phyloP scores from a whole-genome alignment of 2,888 invertebrate species.

The Dicyrtoma fusca region DNA sequence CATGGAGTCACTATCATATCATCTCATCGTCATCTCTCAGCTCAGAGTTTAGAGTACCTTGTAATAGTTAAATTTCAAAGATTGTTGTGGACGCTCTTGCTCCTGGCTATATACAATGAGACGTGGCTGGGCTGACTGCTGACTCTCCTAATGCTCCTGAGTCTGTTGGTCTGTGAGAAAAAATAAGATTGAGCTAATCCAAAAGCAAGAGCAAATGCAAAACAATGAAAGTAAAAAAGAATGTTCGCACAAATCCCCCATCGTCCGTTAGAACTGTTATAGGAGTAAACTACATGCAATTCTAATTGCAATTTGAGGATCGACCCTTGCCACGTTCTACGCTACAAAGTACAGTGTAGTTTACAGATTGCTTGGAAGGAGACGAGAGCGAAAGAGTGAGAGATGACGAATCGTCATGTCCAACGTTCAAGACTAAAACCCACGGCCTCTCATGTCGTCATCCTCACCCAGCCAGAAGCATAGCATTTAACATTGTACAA shows the following conservation, averaged over 20 bases:
- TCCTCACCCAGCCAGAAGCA: neutral
- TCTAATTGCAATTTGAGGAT: constrained; percentile 7
- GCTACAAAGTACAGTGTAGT: neutral
- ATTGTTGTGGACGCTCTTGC: constrained; percentile 2
- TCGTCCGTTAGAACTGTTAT: too few relatives aligned
- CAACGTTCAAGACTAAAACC: constrained; percentile 5
- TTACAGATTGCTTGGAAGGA: neutral
- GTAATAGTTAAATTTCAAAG: constrained; percentile 15
- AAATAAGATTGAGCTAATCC: constrained; percentile 6
- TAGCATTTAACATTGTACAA: too few relatives aligned
- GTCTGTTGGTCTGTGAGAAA: neutral
- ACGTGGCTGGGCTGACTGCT: too few relatives aligned
- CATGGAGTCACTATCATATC: too few relatives aligned
- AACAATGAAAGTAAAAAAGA: constrained; percentile 18
- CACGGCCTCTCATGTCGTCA: constrained; percentile 2
- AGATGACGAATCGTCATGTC: constrained; percentile 1
- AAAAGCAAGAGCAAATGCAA: neutral
- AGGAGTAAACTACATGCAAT: neutral
- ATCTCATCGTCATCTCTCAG: constrained; percentile 5
- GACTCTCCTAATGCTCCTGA: too few relatives aligned
- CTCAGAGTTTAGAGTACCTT: constrained; percentile 1
- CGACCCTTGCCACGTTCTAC: neutral
- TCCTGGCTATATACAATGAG: too few relatives aligned
- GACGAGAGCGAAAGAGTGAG: neutral
- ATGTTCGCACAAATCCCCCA: neutral